Evolutionary conservation across 1,140 invertebrate species (phyloP), one percentile per base, ranked within the genome.

Genomic region (Cataglyphis hispanica): DNA sequence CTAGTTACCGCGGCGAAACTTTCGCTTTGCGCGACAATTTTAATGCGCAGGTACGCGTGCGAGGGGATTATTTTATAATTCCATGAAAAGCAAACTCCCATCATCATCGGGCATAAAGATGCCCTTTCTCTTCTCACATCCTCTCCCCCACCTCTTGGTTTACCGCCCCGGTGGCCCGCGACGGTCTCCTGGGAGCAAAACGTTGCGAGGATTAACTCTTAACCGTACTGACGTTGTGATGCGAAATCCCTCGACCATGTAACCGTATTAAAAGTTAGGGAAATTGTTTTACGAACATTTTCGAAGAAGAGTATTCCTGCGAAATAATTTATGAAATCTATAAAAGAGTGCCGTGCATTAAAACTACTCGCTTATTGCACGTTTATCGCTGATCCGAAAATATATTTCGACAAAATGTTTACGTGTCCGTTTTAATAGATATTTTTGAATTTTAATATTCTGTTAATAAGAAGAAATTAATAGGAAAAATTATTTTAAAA

Each of bases 91-190:
- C 25, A 60, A 83, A 74, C 72, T 81, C 25, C 6, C 64, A 13
- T 83, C 53, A 19, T 46, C 66, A 83, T 83, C 25, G 53, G 53
- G 78, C 67, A 72, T 83, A 60, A 83, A 83, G 67, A 74, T 72
- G 37, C n/a, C 67, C 66, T 31, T 60, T 43, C 58, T 60, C 53
- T 8, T 3, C 31, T 31, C 31, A 0, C 31, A 31, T 2, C 6
- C 25, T 13, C 40, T 1, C 22, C 5, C 13, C n/a, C 40, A 8
- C 6, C 22, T 1, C 34, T 40, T 27, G 60, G 69, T 72, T 72
- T 50, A 53, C 53, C 16, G 46, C 19, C 34, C 27, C 1, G 10
- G 25, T 1, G 13, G 27, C 10, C 37, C 13, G 3, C 19, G 22
- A 22, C 37, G 19, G 0, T 50, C 31, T 25, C 37, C 11, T 10